phyloP scores from a whole-genome alignment of 2,888 invertebrate genomes.

The Acronicta alni region DNA sequence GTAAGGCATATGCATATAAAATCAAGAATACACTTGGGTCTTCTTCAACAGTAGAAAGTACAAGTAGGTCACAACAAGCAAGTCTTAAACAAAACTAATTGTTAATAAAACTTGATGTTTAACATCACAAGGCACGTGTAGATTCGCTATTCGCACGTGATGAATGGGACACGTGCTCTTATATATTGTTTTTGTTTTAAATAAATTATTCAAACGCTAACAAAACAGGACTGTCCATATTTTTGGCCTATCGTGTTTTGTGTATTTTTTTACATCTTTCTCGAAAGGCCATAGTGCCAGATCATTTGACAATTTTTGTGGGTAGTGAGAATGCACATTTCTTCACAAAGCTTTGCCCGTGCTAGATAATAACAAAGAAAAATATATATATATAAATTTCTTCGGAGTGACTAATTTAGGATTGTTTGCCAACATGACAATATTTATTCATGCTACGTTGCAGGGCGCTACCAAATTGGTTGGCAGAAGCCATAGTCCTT shows the following conservation, averaged over 20 bases:
- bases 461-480: constrained; percentile 37
- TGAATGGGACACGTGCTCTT: constrained; percentile 13
- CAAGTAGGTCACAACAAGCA: constrained; percentile 9
- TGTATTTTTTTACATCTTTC: background rate
- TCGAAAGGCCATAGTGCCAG: too few relatives aligned
- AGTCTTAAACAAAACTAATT: constrained; percentile 13
- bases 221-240: constrained; percentile 7
- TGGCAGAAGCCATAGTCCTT: constrained; percentile 40
- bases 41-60: background rate
- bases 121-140: constrained; percentile 27
- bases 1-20: background rate
- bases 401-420: constrained; percentile 16
- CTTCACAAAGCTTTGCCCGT: background rate
- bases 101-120: constrained; percentile 27
- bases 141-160: constrained; percentile 5
- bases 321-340: constrained; percentile 4
- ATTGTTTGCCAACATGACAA: constrained; percentile 26
- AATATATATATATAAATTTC: constrained; percentile 5
- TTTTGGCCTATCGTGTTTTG: constrained; percentile 7
- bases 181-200: constrained; percentile 19
- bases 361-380: constrained; percentile 18
- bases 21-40: background rate
- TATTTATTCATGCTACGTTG: constrained; percentile 35
- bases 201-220: constrained; percentile 27
- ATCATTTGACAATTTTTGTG: too few relatives aligned